These are phyloP conservation scores for Umimayanthus kanabou DNA, from an alignment of 92 coral and sea anemone genomes.

Conservation along the genomic window DNA sequence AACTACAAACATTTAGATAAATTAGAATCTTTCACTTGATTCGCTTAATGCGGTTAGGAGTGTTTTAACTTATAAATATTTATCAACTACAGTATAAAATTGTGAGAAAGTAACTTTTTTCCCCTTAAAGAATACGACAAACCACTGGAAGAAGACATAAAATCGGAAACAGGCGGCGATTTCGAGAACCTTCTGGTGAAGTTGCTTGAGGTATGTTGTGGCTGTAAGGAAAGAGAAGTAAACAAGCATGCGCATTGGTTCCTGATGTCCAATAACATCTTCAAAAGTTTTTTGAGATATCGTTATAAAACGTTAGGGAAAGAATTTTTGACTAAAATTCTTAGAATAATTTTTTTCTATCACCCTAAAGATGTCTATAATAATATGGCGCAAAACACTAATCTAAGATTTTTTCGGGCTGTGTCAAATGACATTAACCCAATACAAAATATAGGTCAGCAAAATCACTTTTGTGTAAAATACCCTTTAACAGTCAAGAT, in stretches of 20 bases:
- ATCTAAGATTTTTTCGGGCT: no score
- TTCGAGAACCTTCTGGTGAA: slow-evolving; percentile 79
- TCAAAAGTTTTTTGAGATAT: no score
- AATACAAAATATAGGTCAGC: no score
- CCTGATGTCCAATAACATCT: no score
- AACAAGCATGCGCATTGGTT: not conserved
- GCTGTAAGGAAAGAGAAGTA: not conserved
- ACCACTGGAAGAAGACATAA: slow-evolving; percentile 69
- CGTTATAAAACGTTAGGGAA: no score
- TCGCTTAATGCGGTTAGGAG: not conserved
- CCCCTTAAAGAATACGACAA: slow-evolving; percentile 65
- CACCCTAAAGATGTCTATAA: no score
- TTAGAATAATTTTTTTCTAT: no score
- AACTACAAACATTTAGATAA: no score
- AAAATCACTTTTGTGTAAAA: no score
- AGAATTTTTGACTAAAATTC: not conserved
- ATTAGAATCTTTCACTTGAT: not conserved
- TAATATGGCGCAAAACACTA: no score
- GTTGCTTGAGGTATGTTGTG: slow-evolving; percentile 60
- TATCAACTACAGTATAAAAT: not conserved
- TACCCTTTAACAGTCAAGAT: no score
- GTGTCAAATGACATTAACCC: no score
- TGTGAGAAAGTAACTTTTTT: not conserved
- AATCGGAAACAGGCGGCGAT: slow-evolving; percentile 87
- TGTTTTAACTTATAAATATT: not conserved